Base-by-base conservation (phyloP, 2,113 vertebrate genomes). In the Pheucticus melanocephalus region DNA sequence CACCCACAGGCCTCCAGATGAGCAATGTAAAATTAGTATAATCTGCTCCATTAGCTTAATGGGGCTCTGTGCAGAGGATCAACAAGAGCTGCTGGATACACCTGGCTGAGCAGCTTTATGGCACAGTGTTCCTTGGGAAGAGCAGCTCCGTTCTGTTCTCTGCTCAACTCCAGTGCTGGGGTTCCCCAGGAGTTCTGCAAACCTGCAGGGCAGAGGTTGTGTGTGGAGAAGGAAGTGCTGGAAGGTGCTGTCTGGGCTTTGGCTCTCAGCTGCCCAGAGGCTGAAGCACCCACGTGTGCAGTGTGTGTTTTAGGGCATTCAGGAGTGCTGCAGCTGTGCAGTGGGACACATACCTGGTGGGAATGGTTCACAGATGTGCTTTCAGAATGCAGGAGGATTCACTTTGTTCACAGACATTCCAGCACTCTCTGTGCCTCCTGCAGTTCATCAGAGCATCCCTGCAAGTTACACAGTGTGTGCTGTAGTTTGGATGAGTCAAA, bases 311-410 rank as follows among this genome's bases (percentile, higher is more conserved):
- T 24, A 37, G 81, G 51, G 28, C 14, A 1, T 37, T 75, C 23
- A 16, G 39, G 24, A 64, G 44, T 12, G 45, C 86, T 33, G 22
- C 76, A 72, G 37, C 47, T 53, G 17, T 4, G 0, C 14, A 12
- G 23, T 25, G 47, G 0, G 13, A 23, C 39, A 2, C 4, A 0
- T 2, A 2, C 3, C 0, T 33, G 56, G 16, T 40, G 27, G 63
- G 33, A 63, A n/a, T 37, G 33, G 35, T 56, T 15, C 10, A 16
- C 64, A 66, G 28, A 18, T 3, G 2, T 27, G 5, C 45, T 81
- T 77, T 37, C 37, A 35, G 56, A 7, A 14, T 16, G 47, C 35
- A 9, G 65, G 54, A 6, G 59, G 64, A 27, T 42, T 66, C 27
- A 54, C 35, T 60, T 39, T 39, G 53, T 44, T 40, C 40, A 28